Evolutionary conservation across 2,888 invertebrate species (phyloP).

Genomic region (Tupiocoris notatus): DNA sequence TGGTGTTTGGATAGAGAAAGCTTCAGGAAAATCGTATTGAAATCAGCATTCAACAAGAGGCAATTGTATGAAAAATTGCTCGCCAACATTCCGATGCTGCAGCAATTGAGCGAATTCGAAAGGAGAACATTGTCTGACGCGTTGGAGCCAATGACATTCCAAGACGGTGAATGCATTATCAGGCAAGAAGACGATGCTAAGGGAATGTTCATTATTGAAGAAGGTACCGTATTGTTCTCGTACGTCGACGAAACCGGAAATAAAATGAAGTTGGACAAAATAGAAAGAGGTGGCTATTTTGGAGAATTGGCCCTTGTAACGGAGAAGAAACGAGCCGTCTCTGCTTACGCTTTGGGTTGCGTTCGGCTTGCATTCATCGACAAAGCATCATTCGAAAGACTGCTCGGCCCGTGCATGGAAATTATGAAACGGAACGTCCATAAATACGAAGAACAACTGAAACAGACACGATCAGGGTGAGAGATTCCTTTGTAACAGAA

Average conservation of each 20-base stretch:
- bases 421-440: slow-evolving; percentile 38
- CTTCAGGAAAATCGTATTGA: slow-evolving; percentile 91
- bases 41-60: slow-evolving; percentile 94
- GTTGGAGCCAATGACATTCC: slow-evolving; percentile 73
- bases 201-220: slow-evolving; percentile 97
- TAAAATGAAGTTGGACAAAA: slow-evolving; percentile 50
- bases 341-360: slow-evolving; percentile 78
- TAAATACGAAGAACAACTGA: slow-evolving; percentile 93
- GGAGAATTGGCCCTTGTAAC: slow-evolving; percentile 95
- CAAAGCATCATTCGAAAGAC: slow-evolving; percentile 42
- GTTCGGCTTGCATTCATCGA: slow-evolving; percentile 75
- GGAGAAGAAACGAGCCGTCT: slow-evolving; percentile 93
- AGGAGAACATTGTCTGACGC: slow-evolving; percentile 97
- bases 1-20: slow-evolving; percentile 98
- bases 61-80: slow-evolving; percentile 94
- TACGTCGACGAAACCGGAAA: slow-evolving; percentile 78
- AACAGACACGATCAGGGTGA: no score
- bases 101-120: slow-evolving; percentile 90
- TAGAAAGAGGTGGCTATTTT: slow-evolving; percentile 75
- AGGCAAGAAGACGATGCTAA: slow-evolving; percentile 90
- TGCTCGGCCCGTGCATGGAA: slow-evolving; percentile 44
- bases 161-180: slow-evolving; percentile 80
- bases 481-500: no score
- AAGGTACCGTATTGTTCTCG: slow-evolving; percentile 82
- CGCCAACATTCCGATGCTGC: slow-evolving; percentile 92